Conservation (phyloP, 2,113 vertebrate genomes). For the Syrmaticus mikado region DNA sequence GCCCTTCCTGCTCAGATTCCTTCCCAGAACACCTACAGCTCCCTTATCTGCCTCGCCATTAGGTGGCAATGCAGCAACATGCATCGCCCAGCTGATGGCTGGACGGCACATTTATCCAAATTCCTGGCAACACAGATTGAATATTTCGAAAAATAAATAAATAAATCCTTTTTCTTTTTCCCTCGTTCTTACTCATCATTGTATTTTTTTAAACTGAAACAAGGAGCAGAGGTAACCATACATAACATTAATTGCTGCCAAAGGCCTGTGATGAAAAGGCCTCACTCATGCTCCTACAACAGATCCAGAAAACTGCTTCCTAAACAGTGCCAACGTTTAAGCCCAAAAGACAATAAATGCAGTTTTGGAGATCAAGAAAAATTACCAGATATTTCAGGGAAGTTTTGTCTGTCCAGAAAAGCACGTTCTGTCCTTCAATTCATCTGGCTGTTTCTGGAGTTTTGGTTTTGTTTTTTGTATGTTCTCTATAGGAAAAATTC, state of each 20-base stretch:
- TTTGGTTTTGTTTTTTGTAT: not conserved
- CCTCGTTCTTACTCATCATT: not conserved
- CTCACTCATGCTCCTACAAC: not conserved
- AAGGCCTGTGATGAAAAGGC: not conserved
- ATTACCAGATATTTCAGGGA: not conserved
- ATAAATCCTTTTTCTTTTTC: rapidly evolving
- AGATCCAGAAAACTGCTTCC: not conserved
- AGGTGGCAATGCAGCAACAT: not conserved
- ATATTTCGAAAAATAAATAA: not conserved
- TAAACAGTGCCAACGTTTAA: rapidly evolving
- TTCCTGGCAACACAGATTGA: not conserved
- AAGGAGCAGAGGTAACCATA: not conserved
- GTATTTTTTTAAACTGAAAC: not conserved
- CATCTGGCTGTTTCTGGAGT: not conserved
- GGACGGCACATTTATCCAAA: rapidly evolving
- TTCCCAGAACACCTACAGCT: rapidly evolving
- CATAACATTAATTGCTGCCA: not conserved
- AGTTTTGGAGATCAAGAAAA: not conserved
- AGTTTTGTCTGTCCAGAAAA: not conserved
- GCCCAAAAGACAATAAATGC: not conserved
- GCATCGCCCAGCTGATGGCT: not conserved
- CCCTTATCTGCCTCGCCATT: not conserved
- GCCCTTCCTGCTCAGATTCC: not conserved
- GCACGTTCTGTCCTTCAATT: not conserved
- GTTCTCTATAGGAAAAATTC: not conserved